Percentiles rank a stretch among this genome's conserved stretches.
Evolutionary conservation across 1,140 invertebrate species (phyloP).

Genomic region (Drosophila auraria): DNA sequence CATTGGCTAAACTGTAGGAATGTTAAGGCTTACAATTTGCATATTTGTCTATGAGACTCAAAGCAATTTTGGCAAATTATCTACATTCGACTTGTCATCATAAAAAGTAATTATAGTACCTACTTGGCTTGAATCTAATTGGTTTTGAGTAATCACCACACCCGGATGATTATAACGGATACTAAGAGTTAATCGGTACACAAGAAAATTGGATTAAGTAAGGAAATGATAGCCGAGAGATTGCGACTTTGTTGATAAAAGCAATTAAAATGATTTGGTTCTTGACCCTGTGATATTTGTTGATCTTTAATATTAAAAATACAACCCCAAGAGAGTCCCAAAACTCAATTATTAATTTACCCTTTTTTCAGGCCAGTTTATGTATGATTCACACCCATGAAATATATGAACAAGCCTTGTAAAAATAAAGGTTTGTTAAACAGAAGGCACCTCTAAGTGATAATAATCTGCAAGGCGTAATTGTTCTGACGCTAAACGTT

Average conservation of each 20-base stretch:
- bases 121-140: conserved; percentile 23
- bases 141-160: conserved; percentile 20
- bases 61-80: conserved; percentile 44
- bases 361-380: not conserved
- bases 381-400: conserved; percentile 11
- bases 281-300: not conserved
- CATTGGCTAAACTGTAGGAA: conserved; percentile 13
- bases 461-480: conserved; percentile 47
- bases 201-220: not conserved
- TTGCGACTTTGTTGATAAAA: not conserved
- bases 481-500: conserved; percentile 49
- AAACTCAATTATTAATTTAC: not conserved
- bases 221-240: not conserved
- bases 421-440: conserved; percentile 35
- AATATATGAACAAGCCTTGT: conserved; percentile 7
- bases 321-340: not conserved
- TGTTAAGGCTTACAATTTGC: conserved; percentile 43
- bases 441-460: conserved; percentile 48
- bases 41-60: conserved; percentile 40
- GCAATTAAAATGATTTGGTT: not conserved
- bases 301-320: not conserved
- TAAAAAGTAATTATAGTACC: conserved; percentile 35
- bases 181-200: conserved; percentile 1
- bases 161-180: conserved; percentile 17
- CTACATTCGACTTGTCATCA: conserved; percentile 36